Base-by-base conservation (phyloP, 2,888 invertebrate species). In the Cryptocephalus primarius region DNA sequence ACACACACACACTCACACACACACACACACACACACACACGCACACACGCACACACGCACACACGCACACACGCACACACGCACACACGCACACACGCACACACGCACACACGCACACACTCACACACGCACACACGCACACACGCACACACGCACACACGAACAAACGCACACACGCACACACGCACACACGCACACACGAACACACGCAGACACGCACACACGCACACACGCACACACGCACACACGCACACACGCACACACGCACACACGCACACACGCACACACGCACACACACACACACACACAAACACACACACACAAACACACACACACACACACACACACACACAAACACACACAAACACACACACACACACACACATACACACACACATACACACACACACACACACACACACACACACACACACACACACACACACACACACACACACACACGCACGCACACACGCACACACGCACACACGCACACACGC, bases 281-380 rank as follows among this genome's bases (percentile, higher is more conserved):
- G 9, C 40, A 40, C 40, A 40, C 40, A 40, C 9, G 9, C 40
- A 40, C 40, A 40, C 40, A 40, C 40, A 40, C 9, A 40, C 40
- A 40, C 40, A 40, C 40, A 40, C 40, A 40, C 9, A 40, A 4
- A 40, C 40, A 40, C 40, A 40, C 40, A 40, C 9, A 40, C 40
- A 40, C 40, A 40, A 4, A 40, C 40, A 40, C 9, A 40, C 40
- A 40, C 40, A 40, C 40, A 40, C 40, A 40, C 40, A 40, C 40
- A 40, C 40, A 40, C 40, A 40, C 40, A 40, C 40, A 40, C 40
- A 40, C 40, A 4, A 4, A 40, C 40, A 40, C 40, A 40, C 40
- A 40, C 40, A 40, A 4, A 40, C 40, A 40, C 40, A 40, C 40
- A 40, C 40, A 40, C 40, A 40, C 40, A 40, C 40, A 40, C 40